Percentiles rank a stretch among this genome's conserved stretches.
Conservation (phyloP, 37 sponge, comb jelly and placozoan species). For the Aphrocallistes beatrix region DNA sequence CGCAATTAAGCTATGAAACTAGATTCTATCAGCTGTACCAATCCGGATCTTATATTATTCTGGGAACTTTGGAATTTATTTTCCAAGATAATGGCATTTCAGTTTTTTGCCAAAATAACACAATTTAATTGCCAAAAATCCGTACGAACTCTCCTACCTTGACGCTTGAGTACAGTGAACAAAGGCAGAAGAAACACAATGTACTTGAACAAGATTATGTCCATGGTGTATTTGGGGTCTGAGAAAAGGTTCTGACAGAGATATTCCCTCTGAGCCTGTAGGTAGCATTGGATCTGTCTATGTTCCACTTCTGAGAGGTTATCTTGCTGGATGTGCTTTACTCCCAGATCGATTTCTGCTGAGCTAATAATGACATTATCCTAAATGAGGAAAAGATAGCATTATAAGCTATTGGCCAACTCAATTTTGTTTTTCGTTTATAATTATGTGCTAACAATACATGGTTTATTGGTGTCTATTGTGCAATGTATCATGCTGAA, state of each 20-base stretch:
- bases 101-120: too few species aligned
- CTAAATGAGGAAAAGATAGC: too few species aligned
- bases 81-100: too few species aligned
- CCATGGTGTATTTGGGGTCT: neutral
- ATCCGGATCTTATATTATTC: too few species aligned
- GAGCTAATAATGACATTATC: neutral
- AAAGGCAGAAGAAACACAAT: conserved; percentile 31
- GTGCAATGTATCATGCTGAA: too few species aligned
- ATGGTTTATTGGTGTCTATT: too few species aligned
- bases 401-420: too few species aligned
- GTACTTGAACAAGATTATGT: conserved; percentile 41
- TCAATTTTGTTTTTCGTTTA: too few species aligned
- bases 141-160: too few species aligned
- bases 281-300: conserved; percentile 29
- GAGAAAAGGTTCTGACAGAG: conserved; percentile 24
- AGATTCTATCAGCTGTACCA: neutral
- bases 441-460: too few species aligned
- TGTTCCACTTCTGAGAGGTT: conserved; percentile 22
- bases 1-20: neutral
- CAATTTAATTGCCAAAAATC: too few species aligned
- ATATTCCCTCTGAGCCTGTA: conserved; percentile 57
- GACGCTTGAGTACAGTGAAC: conserved; percentile 35
- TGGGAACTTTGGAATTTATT: too few species aligned
- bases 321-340: neutral
- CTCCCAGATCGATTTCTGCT: neutral